phyloP scores from a whole-genome alignment of 2,113 vertebrate genomes.

The Myotis davidii region DNA sequence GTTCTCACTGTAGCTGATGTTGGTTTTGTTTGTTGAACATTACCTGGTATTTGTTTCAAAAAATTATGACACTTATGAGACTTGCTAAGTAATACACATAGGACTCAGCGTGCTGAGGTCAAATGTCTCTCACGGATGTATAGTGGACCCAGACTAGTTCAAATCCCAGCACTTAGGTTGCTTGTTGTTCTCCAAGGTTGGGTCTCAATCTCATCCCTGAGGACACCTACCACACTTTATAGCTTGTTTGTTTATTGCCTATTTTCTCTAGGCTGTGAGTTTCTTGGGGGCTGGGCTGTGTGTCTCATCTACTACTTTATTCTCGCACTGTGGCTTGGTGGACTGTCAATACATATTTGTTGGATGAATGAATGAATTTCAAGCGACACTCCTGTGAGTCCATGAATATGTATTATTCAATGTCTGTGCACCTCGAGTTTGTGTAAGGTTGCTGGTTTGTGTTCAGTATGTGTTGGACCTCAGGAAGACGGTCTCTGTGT shows the following conservation, averaged over 20 bases:
- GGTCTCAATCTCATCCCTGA: background rate
- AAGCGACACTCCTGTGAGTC: background rate
- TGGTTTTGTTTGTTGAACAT: background rate
- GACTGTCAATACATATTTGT: background rate
- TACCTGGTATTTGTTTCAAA: background rate
- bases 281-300: background rate
- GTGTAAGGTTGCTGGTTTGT: background rate
- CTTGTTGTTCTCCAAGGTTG: background rate
- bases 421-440: background rate
- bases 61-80: background rate
- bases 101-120: background rate
- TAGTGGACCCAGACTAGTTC: background rate
- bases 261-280: background rate
- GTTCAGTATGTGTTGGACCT: background rate
- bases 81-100: background rate
- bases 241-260: background rate
- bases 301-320: background rate
- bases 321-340: background rate
- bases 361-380: slow-evolving; percentile 20
- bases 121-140: no score
- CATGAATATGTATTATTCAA: background rate
- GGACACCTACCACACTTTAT: background rate
- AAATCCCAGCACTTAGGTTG: background rate
- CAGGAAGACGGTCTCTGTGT: background rate
- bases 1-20: background rate